phyloP scores from a whole-genome alignment of 2,888 invertebrate species.

The Gari tellinella region DNA sequence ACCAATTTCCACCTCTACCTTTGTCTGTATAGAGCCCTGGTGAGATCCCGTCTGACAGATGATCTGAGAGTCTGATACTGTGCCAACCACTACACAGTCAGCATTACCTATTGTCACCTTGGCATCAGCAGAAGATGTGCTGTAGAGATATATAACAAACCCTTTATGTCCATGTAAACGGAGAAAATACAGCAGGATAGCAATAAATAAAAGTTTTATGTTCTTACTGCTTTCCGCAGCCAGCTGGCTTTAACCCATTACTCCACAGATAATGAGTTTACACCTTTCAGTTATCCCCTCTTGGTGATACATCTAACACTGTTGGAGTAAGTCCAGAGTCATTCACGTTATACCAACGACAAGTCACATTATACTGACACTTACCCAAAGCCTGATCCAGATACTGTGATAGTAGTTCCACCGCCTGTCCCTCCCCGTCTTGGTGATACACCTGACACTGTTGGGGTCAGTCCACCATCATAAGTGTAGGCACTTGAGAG shows the following conservation, averaged over 20 bases:
- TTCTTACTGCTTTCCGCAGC: too few relatives aligned
- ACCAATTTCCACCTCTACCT: slow-evolving; percentile 67
- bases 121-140: slow-evolving; percentile 41
- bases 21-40: slow-evolving; percentile 56
- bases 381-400: too few relatives aligned
- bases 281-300: too few relatives aligned
- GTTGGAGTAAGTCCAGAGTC: slow-evolving; percentile 67
- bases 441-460: too few relatives aligned
- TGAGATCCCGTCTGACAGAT: slow-evolving; percentile 71
- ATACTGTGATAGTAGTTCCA: too few relatives aligned
- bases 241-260: too few relatives aligned
- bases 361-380: too few relatives aligned
- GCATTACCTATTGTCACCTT: slow-evolving; percentile 65
- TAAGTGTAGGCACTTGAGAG: slow-evolving; percentile 65
- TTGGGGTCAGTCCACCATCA: slow-evolving; percentile 65
- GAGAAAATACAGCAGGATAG: too few relatives aligned
- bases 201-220: too few relatives aligned
- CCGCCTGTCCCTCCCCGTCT: slow-evolving; percentile 78
- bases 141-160: slow-evolving; percentile 5
- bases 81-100: slow-evolving; percentile 55
- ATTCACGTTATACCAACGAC: too few relatives aligned
- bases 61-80: slow-evolving; percentile 63
- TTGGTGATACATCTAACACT: slow-evolving; percentile 72
- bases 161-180: too few relatives aligned
- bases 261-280: too few relatives aligned